phyloP scores from a whole-genome alignment of 1,140 invertebrate species.

The Drosophila sturtevanti region DNA sequence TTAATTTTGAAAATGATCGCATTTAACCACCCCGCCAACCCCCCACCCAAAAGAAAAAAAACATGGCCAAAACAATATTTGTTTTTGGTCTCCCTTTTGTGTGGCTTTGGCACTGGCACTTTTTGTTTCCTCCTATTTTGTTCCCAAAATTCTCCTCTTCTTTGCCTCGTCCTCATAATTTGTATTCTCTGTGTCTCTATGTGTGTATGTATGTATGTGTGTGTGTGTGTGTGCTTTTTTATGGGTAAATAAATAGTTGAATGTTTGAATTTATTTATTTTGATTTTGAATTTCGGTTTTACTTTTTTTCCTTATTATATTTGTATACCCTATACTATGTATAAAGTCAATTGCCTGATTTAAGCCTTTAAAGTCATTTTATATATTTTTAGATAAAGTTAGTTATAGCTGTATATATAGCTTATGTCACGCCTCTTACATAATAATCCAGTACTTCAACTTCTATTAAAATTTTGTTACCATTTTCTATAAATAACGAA shows the following conservation, averaged over 20 bases:
- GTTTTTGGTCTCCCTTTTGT: constrained; percentile 69
- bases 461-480: too few relatives aligned
- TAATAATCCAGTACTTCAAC: too few relatives aligned
- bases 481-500: too few relatives aligned
- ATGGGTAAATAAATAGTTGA: constrained; percentile 45
- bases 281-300: constrained; percentile 20
- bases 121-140: constrained; percentile 41
- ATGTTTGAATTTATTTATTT: constrained; percentile 49
- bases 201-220: constrained; percentile 46
- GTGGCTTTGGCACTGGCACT: constrained; percentile 66
- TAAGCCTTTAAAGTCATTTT: background rate
- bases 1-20: constrained; percentile 77
- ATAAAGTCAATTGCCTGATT: background rate
- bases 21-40: constrained; percentile 43
- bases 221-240: constrained; percentile 9
- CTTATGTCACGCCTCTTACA: too few relatives aligned
- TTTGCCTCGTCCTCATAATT: too few relatives aligned
- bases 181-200: background rate
- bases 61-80: constrained; percentile 73
- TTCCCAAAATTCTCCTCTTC: background rate
- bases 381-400: background rate
- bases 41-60: constrained; percentile 57
- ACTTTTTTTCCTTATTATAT: constrained; percentile 27
- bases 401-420: too few relatives aligned
- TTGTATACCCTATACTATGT: background rate